These are phyloP conservation scores for Euproctis similis DNA, from an alignment of 2,888 invertebrate species.

Conservation along the genomic window DNA sequence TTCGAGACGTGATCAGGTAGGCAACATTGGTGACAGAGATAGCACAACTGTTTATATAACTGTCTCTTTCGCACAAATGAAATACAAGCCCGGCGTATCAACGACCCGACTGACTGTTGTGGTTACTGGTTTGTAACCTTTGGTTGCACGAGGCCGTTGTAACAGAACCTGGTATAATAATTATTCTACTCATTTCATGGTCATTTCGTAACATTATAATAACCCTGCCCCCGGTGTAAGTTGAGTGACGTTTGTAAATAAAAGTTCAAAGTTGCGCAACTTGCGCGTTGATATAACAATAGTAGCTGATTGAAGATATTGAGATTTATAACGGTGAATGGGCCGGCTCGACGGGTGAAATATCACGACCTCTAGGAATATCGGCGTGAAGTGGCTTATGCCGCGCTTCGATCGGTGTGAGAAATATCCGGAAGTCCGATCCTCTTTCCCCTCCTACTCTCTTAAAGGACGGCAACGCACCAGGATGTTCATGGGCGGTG, in stretches of 20 bases:
- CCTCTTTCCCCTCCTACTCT: too few species aligned
- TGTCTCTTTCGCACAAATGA: slow-evolving; percentile 49
- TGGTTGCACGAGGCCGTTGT: slow-evolving; percentile 48
- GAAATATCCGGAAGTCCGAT: too few species aligned
- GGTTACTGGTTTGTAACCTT: slow-evolving; percentile 29
- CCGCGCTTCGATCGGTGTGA: too few species aligned
- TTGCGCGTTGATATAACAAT: slow-evolving; percentile 30
- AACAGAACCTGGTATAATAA: slow-evolving; percentile 48
- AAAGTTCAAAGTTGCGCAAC: slow-evolving; percentile 27
- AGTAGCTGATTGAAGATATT: slow-evolving; percentile 22
- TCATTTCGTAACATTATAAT: slow-evolving; percentile 65
- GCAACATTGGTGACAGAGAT: slow-evolving; percentile 35
- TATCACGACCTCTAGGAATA: too few species aligned
- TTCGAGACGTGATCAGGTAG: slow-evolving; percentile 38
- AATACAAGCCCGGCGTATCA: slow-evolving; percentile 54
- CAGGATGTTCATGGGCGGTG: too few species aligned
- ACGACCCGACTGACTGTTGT: slow-evolving; percentile 59
- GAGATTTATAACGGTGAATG: slow-evolving; percentile 24
- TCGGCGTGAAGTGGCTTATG: too few species aligned
- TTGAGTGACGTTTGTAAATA: slow-evolving; percentile 43
- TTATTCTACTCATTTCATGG: slow-evolving; percentile 67
- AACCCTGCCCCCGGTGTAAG: slow-evolving; percentile 36
- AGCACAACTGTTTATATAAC: slow-evolving; percentile 53
- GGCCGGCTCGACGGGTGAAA: too few species aligned
- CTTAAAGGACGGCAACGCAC: too few species aligned